Conservation (phyloP, 2,888 invertebrate species). For the Deroplatys truncata region DNA sequence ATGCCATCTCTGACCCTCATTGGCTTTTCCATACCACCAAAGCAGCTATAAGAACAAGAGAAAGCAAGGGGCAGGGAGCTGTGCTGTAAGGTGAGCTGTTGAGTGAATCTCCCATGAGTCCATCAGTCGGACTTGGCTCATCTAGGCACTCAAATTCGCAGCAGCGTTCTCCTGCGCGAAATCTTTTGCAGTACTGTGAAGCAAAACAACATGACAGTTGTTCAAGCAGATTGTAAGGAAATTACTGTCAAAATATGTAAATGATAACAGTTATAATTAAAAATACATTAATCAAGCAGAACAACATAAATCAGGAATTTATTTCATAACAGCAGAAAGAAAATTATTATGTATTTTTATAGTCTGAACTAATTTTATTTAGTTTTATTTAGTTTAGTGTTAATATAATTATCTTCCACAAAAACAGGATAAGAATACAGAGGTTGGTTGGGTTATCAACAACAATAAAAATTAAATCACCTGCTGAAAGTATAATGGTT, state of each 20-base stretch:
- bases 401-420: no score
- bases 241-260: not conserved
- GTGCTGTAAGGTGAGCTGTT: not conserved
- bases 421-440: no score
- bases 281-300: not conserved
- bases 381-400: no score
- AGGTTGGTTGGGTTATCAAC: no score
- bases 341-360: not conserved
- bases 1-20: not conserved
- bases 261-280: no score
- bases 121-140: conserved; percentile 35
- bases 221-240: not conserved
- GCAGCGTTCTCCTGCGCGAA: conserved; percentile 77
- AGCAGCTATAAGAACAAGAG: not conserved
- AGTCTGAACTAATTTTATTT: no score
- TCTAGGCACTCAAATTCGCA: conserved; percentile 88
- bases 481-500: no score
- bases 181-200: conserved; percentile 76
- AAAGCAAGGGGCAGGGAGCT: not conserved
- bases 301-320: not conserved
- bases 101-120: not conserved
- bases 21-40: not conserved
- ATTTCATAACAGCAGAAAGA: not conserved
- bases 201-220: conserved; percentile 31
- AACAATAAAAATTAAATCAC: no score